Evolutionary conservation across 2,888 invertebrate species (phyloP), one percentile per base, ranked within the genome.

Genomic region (Coelopa pilipes): DNA sequence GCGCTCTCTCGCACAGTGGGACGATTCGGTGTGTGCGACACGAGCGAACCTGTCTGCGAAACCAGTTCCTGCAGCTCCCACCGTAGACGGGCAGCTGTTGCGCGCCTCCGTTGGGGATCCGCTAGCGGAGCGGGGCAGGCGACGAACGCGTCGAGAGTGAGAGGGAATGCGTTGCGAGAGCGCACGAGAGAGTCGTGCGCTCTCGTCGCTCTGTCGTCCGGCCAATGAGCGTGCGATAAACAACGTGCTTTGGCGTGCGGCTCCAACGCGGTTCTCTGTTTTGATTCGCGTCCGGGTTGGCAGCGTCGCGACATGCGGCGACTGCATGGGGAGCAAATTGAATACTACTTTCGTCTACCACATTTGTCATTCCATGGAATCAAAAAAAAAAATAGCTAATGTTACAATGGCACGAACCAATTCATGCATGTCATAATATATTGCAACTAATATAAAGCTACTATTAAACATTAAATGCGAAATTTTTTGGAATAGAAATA

Each of bases 181-280:
- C 17, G 11, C 62, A 17, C n/a, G 24, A 49, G n/a, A n/a, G n/a
- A n/a, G 34, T 13, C 34, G 59, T 15, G 10, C 53, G 67, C 67
- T 71, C 68, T 19, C 34, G 62, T 62, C 68, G 67, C 67, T 68
- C n/a, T 17, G n/a, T 2, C 2, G 13, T 9, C 63, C 46, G 45
- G 49, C 75, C 75, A 75, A 75, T 75, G 70, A 70, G 49, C 53
- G 24, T 60, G 62, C 55, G 21, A 66, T 24, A 60, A 47, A 63
- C 75, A 75, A 75, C 73, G 75, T 75, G 75, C 75, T 73, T 62
- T 15, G 1, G 15, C 65, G 53, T 66, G 66, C 60, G 66, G 62
- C 70, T 67, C 47, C 49, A 17, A 63, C 34, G 49, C 45, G 34
- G 55, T 67, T 70, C 73, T 75, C 75, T 75, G 75, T 75, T 75